Evolutionary conservation across 2,113 vertebrate species (phyloP).

Genomic region (Ptyas mucosa): DNA sequence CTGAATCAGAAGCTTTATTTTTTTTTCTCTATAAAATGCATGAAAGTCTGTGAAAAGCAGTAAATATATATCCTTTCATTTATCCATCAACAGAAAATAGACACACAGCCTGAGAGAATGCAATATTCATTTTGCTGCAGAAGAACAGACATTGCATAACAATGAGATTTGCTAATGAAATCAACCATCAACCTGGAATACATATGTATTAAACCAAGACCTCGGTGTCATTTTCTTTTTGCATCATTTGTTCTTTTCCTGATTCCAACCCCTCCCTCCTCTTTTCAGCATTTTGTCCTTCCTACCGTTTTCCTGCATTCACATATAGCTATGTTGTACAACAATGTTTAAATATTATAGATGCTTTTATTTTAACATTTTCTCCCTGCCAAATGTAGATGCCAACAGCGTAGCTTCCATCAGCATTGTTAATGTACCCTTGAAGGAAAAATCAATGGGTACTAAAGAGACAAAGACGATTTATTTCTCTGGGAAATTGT

Average conservation of each 20-base stretch:
- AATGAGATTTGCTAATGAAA: conserved; percentile 99
- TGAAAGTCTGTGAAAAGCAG: conserved; percentile 39
- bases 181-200: conserved; percentile 99
- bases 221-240: conserved; percentile 93
- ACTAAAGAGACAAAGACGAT: conserved; percentile 61
- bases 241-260: conserved; percentile 87
- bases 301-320: conserved; percentile 61
- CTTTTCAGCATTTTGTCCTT: conserved; percentile 67
- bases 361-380: conserved; percentile 53
- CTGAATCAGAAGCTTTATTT: conserved; percentile 22
- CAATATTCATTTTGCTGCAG: conserved; percentile 99
- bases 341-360: conserved; percentile 42
- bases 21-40: conserved; percentile 34
- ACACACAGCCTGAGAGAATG: conserved; percentile 81
- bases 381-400: conserved; percentile 55
- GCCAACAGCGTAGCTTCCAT: conserved; percentile 55
- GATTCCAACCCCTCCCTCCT: conserved; percentile 50
- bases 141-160: conserved; percentile 99
- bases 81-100: conserved; percentile 56
- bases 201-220: conserved; percentile 97
- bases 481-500: conserved; percentile 48
- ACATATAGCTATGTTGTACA: conserved; percentile 55
- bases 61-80: conserved; percentile 54
- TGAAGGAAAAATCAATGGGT: conserved; percentile 61
- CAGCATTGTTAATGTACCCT: conserved; percentile 55